Evolutionary conservation across 2,888 invertebrate species (phyloP).

Genomic region (Cinara cedri): DNA sequence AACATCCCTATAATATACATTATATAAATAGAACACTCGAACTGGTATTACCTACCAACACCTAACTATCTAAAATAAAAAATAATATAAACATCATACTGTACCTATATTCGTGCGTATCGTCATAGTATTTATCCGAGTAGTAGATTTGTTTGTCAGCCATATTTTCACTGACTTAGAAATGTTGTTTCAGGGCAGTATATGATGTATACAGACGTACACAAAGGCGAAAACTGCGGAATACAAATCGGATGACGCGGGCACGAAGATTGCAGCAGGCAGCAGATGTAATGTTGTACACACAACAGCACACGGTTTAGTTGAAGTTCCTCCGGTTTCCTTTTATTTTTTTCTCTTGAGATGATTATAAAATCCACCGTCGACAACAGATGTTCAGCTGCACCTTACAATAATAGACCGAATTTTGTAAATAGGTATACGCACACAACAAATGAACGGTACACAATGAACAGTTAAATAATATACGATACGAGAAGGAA

Average conservation of each 20-base stretch:
- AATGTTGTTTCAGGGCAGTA: background rate
- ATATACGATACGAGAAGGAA: background rate
- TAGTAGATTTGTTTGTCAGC: slow-evolving; percentile 79
- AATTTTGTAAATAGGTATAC: background rate
- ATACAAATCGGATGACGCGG: background rate
- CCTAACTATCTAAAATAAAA: background rate
- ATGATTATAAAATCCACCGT: background rate
- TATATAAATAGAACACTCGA: too few relatives aligned
- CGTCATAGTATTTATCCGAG: slow-evolving; percentile 92
- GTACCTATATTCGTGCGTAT: slow-evolving; percentile 90
- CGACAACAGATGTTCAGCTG: background rate
- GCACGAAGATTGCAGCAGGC: background rate
- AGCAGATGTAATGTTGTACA: background rate
- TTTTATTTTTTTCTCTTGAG: background rate
- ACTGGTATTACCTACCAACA: too few relatives aligned
- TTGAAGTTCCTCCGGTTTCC: background rate
- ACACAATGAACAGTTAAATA: background rate
- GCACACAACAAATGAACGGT: background rate
- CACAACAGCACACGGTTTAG: background rate
- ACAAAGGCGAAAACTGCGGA: background rate
- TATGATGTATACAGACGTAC: background rate
- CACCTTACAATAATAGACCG: background rate
- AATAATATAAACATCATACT: background rate
- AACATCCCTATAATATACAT: too few relatives aligned
- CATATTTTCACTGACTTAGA: slow-evolving; percentile 39